Conservation (phyloP, 2,888 invertebrate genomes). For the Mellilla xanthometata region DNA sequence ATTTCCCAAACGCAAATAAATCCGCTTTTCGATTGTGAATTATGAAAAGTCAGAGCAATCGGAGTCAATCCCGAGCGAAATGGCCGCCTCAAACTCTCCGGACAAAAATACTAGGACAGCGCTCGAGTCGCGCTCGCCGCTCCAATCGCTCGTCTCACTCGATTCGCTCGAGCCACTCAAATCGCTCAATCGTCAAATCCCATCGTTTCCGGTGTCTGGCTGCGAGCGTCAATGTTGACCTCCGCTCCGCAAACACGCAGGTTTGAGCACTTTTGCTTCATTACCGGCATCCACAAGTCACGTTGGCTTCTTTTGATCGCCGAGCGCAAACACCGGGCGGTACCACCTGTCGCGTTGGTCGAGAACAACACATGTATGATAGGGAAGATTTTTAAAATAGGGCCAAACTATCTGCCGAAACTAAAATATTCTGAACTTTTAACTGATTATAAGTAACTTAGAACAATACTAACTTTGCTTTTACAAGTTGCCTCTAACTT, state of each 20-base stretch:
- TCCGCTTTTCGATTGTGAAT: slow-evolving; percentile 24
- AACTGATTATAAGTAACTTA: too few relatives aligned
- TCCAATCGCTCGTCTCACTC: slow-evolving; percentile 1
- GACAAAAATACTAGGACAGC: slow-evolving; percentile 21
- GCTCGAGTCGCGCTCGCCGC: slow-evolving; percentile 6
- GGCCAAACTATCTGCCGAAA: too few relatives aligned
- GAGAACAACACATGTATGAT: too few relatives aligned
- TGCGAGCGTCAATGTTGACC: slow-evolving; percentile 18
- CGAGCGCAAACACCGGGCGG: too few relatives aligned
- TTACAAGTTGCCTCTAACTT: too few relatives aligned
- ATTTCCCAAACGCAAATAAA: slow-evolving; percentile 15
- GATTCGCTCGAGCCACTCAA: neutral
- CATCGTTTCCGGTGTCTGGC: slow-evolving; percentile 16
- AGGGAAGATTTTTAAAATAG: too few relatives aligned
- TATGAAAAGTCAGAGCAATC: slow-evolving; percentile 29
- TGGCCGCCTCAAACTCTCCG: slow-evolving; percentile 16
- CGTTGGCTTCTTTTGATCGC: too few relatives aligned
- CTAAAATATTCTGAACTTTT: too few relatives aligned
- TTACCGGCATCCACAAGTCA: too few relatives aligned
- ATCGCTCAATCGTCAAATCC: slow-evolving; percentile 15
- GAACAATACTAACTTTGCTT: too few relatives aligned
- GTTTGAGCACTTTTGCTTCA: too few relatives aligned
- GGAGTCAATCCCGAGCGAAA: slow-evolving; percentile 26
- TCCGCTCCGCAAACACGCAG: slow-evolving; percentile 11
- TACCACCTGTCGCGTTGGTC: too few relatives aligned